phyloP scores from a whole-genome alignment of 2,113 vertebrate genomes.

The Pelodiscus sinensis region DNA sequence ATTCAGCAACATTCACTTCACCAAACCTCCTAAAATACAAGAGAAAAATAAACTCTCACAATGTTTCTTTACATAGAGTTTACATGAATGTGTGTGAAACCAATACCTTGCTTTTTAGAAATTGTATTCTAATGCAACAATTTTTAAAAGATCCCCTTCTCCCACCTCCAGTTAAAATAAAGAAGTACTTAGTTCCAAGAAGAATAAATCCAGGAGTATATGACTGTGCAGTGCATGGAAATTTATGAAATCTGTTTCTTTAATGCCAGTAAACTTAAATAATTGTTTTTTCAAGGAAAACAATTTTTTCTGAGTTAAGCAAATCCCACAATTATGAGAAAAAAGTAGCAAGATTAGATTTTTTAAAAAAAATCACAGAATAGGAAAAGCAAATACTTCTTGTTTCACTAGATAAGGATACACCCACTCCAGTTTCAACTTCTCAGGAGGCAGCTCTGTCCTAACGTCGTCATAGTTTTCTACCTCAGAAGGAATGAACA shows the following conservation, averaged over 20 bases:
- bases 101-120: not conserved
- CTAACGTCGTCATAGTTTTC: conserved; percentile 93
- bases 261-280: not conserved
- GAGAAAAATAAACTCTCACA: not conserved
- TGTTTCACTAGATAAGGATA: conserved; percentile 86
- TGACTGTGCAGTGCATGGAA: not conserved
- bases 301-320: not conserved
- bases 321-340: not conserved
- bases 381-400: not conserved
- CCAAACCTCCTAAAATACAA: not conserved
- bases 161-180: too few relatives aligned
- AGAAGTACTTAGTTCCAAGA: not conserved
- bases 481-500: conserved; percentile 97
- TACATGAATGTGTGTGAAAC: rapidly evolving
- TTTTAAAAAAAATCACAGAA: not conserved
- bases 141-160: not conserved
- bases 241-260: not conserved
- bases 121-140: not conserved
- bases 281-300: not conserved
- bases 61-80: not conserved
- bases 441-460: conserved; percentile 92
- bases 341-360: not conserved
- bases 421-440: conserved; percentile 98
- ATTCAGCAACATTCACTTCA: not conserved
- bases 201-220: not conserved